Evolutionary conservation across 2,888 invertebrate species (phyloP), one percentile per base, ranked within the genome.

Genomic region (Campoplex capitator): DNA sequence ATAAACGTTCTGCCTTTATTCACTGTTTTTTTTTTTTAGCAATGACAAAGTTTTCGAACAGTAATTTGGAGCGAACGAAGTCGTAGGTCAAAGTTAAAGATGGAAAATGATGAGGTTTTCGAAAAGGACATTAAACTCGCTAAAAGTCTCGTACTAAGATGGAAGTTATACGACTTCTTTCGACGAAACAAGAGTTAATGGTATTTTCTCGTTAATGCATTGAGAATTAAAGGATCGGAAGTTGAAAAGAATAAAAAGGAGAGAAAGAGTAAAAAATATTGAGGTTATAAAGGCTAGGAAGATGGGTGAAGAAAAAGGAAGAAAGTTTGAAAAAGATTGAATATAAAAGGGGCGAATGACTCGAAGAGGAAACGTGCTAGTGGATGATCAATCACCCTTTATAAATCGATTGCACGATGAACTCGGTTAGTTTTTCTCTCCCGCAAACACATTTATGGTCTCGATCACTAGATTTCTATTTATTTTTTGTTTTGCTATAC

Each of bases 401-500:
- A 74, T 67, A 81, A 73, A 80, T 73, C 80, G 73, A 80, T 80
- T 8, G 70, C 45, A 56, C 38, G 51, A 79, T 79, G 23, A 71
- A 32, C 76, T 79, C 32, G 18, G 35, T 51, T 54, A 48, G 3
- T 48, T 45, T 51, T 23, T 23, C 23, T 23, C 32, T 32, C 67
- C 38, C 28, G 38, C 67, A 38, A 67, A 77, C 54, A 48, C 51
- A 54, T 74, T 58, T 38, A 58, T 51, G 45, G 23, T 54, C n/a
- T 35, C 18, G 54, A 51, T 51, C 42, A 23, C 42, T 65, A 32
- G 8, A 0, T 32, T 65, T 70, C 45, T 42, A 23, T 23, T 0
- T 0, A 23, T 54, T 11, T 77, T 45, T 58, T 42, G 16, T 51
- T 62, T 32, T 71, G 58, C 48, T 48, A 42, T 35, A 35, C 7